These are phyloP conservation scores for Clarias macrocephalus DNA, from an alignment of 2,113 vertebrate genomes.

Conservation along the genomic window DNA sequence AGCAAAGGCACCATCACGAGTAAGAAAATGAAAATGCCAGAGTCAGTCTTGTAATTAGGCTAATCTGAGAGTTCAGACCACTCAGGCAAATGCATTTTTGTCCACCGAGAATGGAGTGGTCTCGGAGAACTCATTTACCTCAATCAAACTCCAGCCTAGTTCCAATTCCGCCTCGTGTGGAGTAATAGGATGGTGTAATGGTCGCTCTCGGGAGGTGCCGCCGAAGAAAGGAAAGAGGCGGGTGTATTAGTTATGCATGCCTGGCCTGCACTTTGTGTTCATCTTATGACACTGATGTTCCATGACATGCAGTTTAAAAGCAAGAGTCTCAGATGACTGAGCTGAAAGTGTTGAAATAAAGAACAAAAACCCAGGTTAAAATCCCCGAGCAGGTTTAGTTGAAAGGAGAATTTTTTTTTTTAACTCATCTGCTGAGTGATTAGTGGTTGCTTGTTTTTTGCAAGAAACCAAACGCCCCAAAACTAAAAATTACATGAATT, in stretches of 20 bases:
- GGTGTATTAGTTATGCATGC: constrained; percentile 30
- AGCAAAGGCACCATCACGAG: neutral
- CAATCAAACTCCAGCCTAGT: neutral
- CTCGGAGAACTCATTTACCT: constrained; percentile 14
- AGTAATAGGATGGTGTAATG: constrained; percentile 5
- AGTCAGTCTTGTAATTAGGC: neutral
- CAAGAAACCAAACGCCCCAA: neutral
- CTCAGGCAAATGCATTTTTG: neutral
- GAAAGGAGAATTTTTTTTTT: neutral
- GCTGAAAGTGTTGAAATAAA: constrained; percentile 27
- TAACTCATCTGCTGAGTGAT: neutral
- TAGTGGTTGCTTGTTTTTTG: neutral
- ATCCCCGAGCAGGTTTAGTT: constrained; percentile 11
- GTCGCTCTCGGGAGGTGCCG: neutral
- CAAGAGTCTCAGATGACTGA: constrained; percentile 2
- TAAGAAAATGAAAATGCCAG: neutral
- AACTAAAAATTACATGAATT: neutral
- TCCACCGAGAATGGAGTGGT: neutral
- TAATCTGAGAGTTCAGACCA: neutral
- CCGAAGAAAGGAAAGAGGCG: neutral
- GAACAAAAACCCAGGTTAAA: constrained; percentile 34
- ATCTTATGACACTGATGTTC: constrained; percentile 31
- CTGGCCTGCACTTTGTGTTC: neutral
- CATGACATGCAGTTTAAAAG: constrained; percentile 38
- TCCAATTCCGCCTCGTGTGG: neutral